phyloP scores from a whole-genome alignment of 2,797 vertebrate genomes.

The Phalloptychus januarius region DNA sequence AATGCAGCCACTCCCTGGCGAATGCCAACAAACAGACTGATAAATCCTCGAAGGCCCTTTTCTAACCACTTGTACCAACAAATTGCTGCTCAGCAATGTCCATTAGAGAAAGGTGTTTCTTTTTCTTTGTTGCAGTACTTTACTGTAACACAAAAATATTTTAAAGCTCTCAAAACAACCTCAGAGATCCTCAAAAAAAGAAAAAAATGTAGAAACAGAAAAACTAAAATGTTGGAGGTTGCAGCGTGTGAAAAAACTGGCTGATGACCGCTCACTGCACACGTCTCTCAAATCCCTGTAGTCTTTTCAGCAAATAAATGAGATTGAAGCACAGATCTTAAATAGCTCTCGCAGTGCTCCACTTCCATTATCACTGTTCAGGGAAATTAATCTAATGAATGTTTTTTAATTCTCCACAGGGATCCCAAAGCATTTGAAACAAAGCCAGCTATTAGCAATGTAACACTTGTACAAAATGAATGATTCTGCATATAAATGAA shows the following conservation, averaged over 20 bases:
- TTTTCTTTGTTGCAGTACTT: constrained; percentile 1
- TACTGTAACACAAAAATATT: constrained; percentile 11
- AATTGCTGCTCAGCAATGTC: constrained; percentile 39
- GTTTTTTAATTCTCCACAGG: constrained; percentile 67
- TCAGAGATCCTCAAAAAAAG: constrained; percentile 13
- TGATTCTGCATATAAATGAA: constrained; percentile 39
- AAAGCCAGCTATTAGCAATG: constrained; percentile 51
- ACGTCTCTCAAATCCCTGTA: constrained; percentile 56
- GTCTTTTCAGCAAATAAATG: constrained; percentile 68
- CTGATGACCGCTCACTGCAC: constrained; percentile 44
- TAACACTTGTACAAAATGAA: constrained; percentile 64
- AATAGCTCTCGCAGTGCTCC: constrained; percentile 66
- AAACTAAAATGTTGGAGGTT: constrained; percentile 29
- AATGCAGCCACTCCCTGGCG: constrained; percentile 37
- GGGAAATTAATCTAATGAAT: constrained; percentile 77
- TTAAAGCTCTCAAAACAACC: constrained; percentile 18
- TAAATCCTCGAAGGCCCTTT: constrained; percentile 43
- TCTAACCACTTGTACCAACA: constrained; percentile 28
- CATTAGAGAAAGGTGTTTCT: constrained; percentile 39
- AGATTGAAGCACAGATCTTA: constrained; percentile 63
- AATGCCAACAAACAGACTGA: constrained; percentile 37
- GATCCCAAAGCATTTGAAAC: constrained; percentile 45
- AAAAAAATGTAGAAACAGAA: constrained; percentile 36
- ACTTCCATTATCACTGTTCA: constrained; percentile 70
- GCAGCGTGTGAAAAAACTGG: constrained; percentile 27